Percentiles rank a stretch among this genome's conserved stretches.
These are phyloP conservation scores for Rostratula benghalensis DNA, from an alignment of 2,113 vertebrate species.

Conservation along the genomic window DNA sequence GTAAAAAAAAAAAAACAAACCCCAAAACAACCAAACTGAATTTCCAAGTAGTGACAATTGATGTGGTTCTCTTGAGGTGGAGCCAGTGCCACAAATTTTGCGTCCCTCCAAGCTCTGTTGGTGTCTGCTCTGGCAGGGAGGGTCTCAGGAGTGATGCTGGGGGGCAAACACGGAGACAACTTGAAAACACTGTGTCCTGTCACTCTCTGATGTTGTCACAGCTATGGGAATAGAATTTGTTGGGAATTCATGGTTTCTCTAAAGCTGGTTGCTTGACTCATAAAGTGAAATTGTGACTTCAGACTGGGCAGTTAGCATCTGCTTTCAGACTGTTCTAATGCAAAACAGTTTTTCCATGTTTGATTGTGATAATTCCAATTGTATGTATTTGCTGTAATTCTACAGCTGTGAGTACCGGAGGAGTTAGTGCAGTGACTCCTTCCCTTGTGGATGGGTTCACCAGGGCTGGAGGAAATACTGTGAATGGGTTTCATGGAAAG, in stretches of 20 bases:
- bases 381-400: neutral
- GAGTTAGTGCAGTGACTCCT: neutral
- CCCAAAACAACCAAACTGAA: too few species aligned
- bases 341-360: neutral
- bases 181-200: neutral
- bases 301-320: neutral
- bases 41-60: neutral
- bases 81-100: neutral
- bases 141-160: neutral
- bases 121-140: neutral
- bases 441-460: neutral
- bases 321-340: neutral
- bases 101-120: fast-evolving
- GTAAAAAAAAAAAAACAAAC: neutral
- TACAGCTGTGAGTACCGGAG: neutral
- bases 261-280: neutral
- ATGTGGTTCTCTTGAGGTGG: neutral
- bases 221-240: neutral
- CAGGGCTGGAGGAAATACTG: neutral
- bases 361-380: neutral
- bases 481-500: neutral
- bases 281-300: neutral
- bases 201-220: neutral
- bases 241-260: neutral
- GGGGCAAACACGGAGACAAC: neutral